phyloP scores from a whole-genome alignment of 2,113 vertebrate species.

The Alectura lathami region DNA sequence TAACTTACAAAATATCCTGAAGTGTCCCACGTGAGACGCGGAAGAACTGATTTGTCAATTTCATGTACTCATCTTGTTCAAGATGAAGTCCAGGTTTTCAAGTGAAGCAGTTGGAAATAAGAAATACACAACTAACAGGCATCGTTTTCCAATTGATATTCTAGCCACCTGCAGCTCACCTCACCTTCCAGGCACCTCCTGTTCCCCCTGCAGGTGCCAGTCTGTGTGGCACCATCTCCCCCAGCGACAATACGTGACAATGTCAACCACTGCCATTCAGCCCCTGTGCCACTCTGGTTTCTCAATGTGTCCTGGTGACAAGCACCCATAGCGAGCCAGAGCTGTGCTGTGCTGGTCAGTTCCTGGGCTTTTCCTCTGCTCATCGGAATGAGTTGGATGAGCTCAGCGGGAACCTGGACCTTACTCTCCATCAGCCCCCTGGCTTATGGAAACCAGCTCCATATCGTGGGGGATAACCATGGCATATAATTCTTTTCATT shows the following conservation, averaged over 20 bases:
- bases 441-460: neutral
- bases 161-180: fast-evolving
- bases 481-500: neutral
- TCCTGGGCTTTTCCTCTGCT: neutral
- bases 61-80: neutral
- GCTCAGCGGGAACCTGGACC: neutral
- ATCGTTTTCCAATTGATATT: neutral
- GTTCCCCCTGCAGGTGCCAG: neutral
- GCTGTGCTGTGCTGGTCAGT: fast-evolving
- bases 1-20: neutral
- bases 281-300: fast-evolving
- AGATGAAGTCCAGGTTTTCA: neutral
- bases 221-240: too few species aligned
- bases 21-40: neutral
- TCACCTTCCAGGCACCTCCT: neutral
- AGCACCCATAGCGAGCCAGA: neutral
- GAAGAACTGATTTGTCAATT: neutral
- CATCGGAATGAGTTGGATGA: neutral
- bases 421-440: fast-evolving
- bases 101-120: neutral
- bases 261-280: fast-evolving
- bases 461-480: fast-evolving
- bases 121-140: neutral
- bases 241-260: neutral
- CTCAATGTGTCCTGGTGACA: fast-evolving